Evolutionary conservation across 2,888 invertebrate species (phyloP).

Genomic region (Philereme transversata): DNA sequence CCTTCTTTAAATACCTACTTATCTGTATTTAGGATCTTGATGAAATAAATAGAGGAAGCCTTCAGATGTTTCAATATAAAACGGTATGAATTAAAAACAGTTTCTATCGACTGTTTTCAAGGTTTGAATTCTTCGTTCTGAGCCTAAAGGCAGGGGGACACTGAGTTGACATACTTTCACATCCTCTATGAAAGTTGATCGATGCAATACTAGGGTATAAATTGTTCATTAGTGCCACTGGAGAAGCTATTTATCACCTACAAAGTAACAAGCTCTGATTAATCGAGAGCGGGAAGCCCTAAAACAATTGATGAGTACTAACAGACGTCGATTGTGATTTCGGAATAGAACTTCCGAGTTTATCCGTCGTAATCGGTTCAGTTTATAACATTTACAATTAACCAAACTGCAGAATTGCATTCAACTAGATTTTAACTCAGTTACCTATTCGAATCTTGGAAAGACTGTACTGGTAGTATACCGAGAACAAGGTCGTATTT

Average conservation of each 20-base stretch:
- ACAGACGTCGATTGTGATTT: too few species aligned
- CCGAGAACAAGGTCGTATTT: neutral
- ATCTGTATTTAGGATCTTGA: conserved; percentile 6
- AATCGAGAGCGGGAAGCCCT: conserved; percentile 12
- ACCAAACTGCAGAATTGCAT: too few species aligned
- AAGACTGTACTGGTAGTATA: neutral
- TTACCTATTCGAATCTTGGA: too few species aligned
- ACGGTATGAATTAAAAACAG: neutral
- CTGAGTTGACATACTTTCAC: neutral
- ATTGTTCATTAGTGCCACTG: conserved; percentile 14
- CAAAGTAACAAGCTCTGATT: conserved; percentile 13
- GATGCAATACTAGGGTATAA: neutral
- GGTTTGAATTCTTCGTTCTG: conserved; percentile 6
- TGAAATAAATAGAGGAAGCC: conserved; percentile 14
- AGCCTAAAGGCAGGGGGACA: conserved; percentile 13
- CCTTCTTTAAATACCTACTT: conserved; percentile 11
- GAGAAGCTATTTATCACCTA: conserved; percentile 12
- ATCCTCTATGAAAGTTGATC: neutral
- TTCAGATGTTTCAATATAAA: conserved; percentile 18
- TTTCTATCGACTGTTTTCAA: conserved; percentile 7
- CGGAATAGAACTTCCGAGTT: too few species aligned
- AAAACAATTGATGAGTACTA: conserved; percentile 10
- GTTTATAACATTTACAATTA: too few species aligned
- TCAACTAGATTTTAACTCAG: too few species aligned
- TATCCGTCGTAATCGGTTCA: too few species aligned